phyloP scores from a whole-genome alignment of 2,888 invertebrate genomes.

The Deilephila elpenor region DNA sequence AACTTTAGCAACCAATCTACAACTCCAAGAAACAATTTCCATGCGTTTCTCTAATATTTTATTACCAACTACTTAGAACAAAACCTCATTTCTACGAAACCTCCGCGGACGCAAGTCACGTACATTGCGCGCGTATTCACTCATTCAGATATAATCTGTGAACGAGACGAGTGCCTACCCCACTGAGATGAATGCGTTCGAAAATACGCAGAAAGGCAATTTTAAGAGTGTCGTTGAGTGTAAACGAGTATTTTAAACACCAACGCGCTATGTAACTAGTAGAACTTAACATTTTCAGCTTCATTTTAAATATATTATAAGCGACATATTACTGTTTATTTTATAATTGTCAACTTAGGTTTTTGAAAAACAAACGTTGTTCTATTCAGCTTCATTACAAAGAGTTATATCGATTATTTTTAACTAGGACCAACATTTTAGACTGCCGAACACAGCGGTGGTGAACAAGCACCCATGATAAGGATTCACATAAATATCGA shows the following conservation, averaged over 20 bases:
- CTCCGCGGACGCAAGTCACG: not conserved
- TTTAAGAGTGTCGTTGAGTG: constrained; percentile 7
- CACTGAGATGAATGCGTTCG: not conserved
- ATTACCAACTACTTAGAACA: not conserved
- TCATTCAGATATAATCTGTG: constrained; percentile 21
- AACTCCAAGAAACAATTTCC: no score
- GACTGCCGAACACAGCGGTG: no score
- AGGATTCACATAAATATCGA: no score
- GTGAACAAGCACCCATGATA: no score
- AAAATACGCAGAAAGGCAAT: constrained; percentile 2
- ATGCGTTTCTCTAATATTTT: not conserved
- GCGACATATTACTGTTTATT: no score
- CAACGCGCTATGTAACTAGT: not conserved
- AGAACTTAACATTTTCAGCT: no score
- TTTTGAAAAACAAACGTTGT: not conserved
- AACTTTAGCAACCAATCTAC: no score
- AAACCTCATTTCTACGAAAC: constrained; percentile 5
- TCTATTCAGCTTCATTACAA: not conserved
- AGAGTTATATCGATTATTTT: no score
- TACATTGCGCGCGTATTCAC: not conserved
- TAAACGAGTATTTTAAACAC: not conserved
- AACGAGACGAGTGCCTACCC: not conserved
- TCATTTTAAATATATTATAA: no score
- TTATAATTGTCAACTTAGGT: not conserved
- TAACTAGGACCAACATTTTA: no score